phyloP scores from a whole-genome alignment of 2,113 vertebrate species.

The Elachura formosa region DNA sequence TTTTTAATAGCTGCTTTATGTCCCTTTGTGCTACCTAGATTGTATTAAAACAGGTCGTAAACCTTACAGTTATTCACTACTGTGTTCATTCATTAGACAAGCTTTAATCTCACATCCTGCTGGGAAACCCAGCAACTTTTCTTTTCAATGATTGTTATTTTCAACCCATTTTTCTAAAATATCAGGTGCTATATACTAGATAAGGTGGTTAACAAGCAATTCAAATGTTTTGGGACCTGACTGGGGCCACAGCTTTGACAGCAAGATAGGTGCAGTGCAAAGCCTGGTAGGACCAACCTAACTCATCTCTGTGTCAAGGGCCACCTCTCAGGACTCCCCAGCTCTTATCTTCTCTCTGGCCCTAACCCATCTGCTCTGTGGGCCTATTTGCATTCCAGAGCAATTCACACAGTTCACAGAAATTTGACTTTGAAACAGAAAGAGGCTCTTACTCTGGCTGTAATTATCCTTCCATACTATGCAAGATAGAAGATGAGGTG shows the following conservation, averaged over 20 bases:
- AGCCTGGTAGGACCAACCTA: background rate
- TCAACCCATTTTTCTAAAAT: background rate
- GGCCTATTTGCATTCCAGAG: background rate
- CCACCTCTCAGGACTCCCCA: background rate
- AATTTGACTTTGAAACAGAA: background rate
- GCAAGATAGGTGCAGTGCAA: background rate
- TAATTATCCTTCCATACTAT: background rate
- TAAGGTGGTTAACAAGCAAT: background rate
- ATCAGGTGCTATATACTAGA: background rate
- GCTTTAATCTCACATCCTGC: background rate
- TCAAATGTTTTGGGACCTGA: background rate
- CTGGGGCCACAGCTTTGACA: background rate
- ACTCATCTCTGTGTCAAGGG: background rate
- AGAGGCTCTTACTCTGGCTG: background rate
- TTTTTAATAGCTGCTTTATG: background rate
- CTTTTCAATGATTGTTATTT: background rate
- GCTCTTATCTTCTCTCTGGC: background rate
- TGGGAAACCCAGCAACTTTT: background rate
- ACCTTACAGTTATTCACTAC: background rate
- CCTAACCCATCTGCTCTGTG: background rate
- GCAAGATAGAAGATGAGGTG: background rate
- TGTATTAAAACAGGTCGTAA: background rate
- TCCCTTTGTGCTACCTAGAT: background rate
- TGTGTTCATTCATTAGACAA: background rate
- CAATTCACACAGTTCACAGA: background rate